Percentiles rank a stretch among this genome's conserved stretches.
Evolutionary conservation across 2,888 invertebrate species (phyloP).

Genomic region (Acanthosepion pharaonis): DNA sequence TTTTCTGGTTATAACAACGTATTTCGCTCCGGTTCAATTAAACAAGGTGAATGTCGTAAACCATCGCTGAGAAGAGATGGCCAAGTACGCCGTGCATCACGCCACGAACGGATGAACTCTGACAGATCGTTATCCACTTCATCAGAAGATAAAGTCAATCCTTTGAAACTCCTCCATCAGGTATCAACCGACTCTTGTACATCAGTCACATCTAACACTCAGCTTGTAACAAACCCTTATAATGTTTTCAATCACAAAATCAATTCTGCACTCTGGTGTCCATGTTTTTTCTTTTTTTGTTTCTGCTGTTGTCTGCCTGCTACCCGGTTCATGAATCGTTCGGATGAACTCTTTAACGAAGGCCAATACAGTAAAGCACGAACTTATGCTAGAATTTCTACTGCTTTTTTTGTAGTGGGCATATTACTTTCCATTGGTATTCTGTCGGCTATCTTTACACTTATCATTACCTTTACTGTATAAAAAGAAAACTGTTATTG

Average conservation of each 20-base stretch:
- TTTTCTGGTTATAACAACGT: background rate
- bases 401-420: background rate
- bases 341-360: background rate
- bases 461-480: background rate
- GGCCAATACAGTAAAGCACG: background rate
- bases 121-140: background rate
- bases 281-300: background rate
- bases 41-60: background rate
- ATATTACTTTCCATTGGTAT: constrained; percentile 55
- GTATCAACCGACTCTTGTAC: background rate
- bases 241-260: background rate
- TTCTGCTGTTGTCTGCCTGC: background rate
- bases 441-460: constrained; percentile 52
- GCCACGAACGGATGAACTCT: background rate
- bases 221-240: background rate
- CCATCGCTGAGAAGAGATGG: background rate
- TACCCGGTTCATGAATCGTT: background rate
- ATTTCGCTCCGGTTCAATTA: background rate
- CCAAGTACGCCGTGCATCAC: background rate
- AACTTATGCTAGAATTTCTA: background rate
- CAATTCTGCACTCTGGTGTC: background rate
- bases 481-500: background rate
- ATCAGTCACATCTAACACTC: background rate
- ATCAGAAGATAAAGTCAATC: background rate
- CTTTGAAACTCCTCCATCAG: background rate